Evolutionary conservation across 2,888 invertebrate genomes (phyloP), one percentile per base, ranked within the genome.

Genomic region (Mythimna impura): DNA sequence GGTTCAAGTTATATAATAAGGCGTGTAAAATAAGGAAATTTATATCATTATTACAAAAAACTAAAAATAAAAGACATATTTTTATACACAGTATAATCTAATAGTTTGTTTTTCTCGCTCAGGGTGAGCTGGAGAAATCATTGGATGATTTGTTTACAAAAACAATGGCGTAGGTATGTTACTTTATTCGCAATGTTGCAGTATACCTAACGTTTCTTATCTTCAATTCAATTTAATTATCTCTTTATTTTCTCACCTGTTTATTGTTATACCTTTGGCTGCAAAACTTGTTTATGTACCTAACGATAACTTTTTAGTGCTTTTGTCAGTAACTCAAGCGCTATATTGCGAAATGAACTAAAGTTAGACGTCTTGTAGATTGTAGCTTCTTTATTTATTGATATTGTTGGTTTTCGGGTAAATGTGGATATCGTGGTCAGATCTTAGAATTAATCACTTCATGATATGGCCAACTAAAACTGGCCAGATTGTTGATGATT

Each of bases 261-360:
- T 57, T 52, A 61, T n/a, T 76, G 64, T 60, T 54, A 68, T 76
- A 55, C 20, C 20, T 7, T 4, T 5, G 12, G 61, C 50, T 60
- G 50, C 50, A 57, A 61, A 62, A 77, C 47, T 65, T 62, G 61
- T 66, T 71, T 30, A 74, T 50, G 40, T 57, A 62, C 7, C 47
- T 47, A 47, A 66, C 71, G 2, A 66, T 71, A 62, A 52, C 40
- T 62, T 77, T 57, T 77, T 65, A 71, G 61, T 70, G 55, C 34
- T 50, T 36, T 55, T 52, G 12, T 58, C 17, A 7, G 57, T 43
- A 40, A 60, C n/a, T 52, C 14, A 10, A 71, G 61, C 50, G 54
- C 12, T 36, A 71, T 47, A 54, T 52, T 57, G 36, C 52, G 17
- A 63, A 64, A 54, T 66, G 47, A 36, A n/a, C 17, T 73, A 12